phyloP scores from a whole-genome alignment of 2,113 vertebrate genomes.

The Ophthalmolycus amberensis region DNA sequence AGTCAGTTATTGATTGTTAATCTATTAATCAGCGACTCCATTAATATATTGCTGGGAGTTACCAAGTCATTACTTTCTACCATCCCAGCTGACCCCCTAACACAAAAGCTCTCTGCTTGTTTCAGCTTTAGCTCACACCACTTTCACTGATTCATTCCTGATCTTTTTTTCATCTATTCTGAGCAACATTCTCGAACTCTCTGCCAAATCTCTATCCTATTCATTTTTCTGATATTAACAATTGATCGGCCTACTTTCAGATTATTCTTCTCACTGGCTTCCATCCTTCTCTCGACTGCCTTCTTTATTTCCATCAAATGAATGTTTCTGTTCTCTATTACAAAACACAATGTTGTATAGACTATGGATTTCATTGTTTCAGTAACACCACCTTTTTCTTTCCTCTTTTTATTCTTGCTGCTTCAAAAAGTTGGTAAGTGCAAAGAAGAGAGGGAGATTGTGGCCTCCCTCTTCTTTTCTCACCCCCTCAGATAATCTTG shows the following conservation, averaged over 20 bases:
- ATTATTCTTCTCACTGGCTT: slow-evolving; percentile 11
- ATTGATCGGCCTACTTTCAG: slow-evolving; percentile 27
- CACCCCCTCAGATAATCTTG: slow-evolving; percentile 42
- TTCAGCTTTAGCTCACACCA: slow-evolving; percentile 2
- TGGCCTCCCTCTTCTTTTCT: slow-evolving; percentile 55
- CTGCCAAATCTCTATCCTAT: slow-evolving; percentile 21
- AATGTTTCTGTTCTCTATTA: slow-evolving; percentile 8
- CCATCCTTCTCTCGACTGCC: neutral
- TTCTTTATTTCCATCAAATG: slow-evolving; percentile 21
- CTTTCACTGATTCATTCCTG: slow-evolving; percentile 17
- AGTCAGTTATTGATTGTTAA: slow-evolving; percentile 3
- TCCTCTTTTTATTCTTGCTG: slow-evolving; percentile 31
- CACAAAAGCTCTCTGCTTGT: neutral
- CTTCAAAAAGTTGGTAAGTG: slow-evolving; percentile 75
- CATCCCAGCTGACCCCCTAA: neutral
- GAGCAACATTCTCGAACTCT: slow-evolving; percentile 15
- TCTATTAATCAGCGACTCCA: neutral
- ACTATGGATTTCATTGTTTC: slow-evolving; percentile 20
- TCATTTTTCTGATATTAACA: slow-evolving; percentile 26
- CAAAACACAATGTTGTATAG: slow-evolving; percentile 18
- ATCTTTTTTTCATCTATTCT: slow-evolving; percentile 32
- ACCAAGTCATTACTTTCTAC: neutral
- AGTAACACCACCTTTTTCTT: slow-evolving; percentile 51
- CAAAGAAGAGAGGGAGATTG: slow-evolving; percentile 48
- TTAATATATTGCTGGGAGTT: slow-evolving; percentile 43